Conservation (phyloP, 2,797 vertebrate species). For the Pelodytes ibericus region DNA sequence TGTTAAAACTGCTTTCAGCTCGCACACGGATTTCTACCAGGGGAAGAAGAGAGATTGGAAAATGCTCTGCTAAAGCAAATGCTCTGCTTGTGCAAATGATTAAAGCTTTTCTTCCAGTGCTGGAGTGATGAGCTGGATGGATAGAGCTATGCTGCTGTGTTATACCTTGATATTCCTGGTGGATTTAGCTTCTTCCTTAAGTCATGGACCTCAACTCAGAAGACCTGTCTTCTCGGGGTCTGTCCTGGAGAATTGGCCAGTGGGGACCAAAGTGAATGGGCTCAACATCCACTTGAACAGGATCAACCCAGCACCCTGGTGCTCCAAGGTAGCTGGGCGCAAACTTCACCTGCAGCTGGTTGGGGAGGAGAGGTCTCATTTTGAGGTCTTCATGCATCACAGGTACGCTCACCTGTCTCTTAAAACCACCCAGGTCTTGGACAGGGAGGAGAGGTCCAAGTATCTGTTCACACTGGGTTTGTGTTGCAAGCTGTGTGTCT, state of each 20-base stretch:
- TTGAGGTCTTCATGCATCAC: slow-evolving; percentile 79
- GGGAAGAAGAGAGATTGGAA: background rate
- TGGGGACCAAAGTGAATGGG: slow-evolving; percentile 79
- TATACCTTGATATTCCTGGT: slow-evolving; percentile 45
- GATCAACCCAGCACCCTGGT: slow-evolving; percentile 73
- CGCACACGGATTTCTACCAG: slow-evolving; percentile 1
- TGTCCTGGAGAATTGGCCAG: slow-evolving; percentile 81
- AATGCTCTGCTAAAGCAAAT: background rate
- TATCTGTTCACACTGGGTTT: slow-evolving; percentile 76
- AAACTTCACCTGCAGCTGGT: slow-evolving; percentile 76
- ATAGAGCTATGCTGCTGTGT: background rate
- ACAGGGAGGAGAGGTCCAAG: slow-evolving; percentile 77
- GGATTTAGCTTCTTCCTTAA: slow-evolving; percentile 64
- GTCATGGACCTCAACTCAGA: slow-evolving; percentile 68
- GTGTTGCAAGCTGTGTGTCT: slow-evolving; percentile 73
- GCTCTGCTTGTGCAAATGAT: background rate
- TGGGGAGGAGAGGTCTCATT: slow-evolving; percentile 76
- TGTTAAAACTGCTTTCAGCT: slow-evolving; percentile 8
- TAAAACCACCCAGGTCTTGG: slow-evolving; percentile 78
- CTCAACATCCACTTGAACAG: slow-evolving; percentile 81
- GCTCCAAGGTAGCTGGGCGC: slow-evolving; percentile 70
- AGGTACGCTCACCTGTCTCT: slow-evolving; percentile 78
- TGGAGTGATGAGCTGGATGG: background rate
- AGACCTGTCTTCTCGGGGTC: slow-evolving; percentile 80
- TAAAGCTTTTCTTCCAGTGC: background rate